These are phyloP conservation scores for Chrysochloris asiatica DNA, from an alignment of 2,113 vertebrate species.

Conservation along the genomic window DNA sequence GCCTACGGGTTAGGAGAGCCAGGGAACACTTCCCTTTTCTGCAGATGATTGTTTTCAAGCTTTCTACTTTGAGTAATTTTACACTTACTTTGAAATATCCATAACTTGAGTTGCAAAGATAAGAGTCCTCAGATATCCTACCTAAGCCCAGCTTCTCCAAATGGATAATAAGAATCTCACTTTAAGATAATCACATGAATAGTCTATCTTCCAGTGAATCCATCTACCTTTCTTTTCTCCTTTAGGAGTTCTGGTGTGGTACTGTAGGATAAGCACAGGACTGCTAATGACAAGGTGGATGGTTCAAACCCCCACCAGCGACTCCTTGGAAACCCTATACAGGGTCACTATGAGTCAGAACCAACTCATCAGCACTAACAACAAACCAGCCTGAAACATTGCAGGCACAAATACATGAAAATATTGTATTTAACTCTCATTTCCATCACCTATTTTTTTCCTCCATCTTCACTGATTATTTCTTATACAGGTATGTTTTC, in stretches of 20 bases:
- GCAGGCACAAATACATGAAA: neutral
- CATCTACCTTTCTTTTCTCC: neutral
- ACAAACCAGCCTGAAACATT: neutral
- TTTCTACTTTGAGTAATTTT: neutral
- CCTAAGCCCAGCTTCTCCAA: neutral
- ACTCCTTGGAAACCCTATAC: no score
- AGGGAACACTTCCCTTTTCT: neutral
- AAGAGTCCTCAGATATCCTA: neutral
- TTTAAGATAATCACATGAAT: neutral
- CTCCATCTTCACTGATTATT: neutral
- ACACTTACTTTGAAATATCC: no score
- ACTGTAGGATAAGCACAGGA: no score
- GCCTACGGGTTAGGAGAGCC: neutral
- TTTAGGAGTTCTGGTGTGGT: no score
- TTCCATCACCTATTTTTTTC: no score
- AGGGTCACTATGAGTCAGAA: no score
- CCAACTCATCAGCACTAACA: no score
- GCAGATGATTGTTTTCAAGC: neutral
- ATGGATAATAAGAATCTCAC: neutral
- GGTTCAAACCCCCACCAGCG: no score
- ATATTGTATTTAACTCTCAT: no score
- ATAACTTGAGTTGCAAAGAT: neutral
- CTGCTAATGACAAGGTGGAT: no score
- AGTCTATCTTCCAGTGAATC: neutral
- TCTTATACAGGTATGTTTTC: neutral